Evolutionary conservation across 2,113 vertebrate species (phyloP), one percentile per base, ranked within the genome.

Genomic region (Vidua macroura): DNA sequence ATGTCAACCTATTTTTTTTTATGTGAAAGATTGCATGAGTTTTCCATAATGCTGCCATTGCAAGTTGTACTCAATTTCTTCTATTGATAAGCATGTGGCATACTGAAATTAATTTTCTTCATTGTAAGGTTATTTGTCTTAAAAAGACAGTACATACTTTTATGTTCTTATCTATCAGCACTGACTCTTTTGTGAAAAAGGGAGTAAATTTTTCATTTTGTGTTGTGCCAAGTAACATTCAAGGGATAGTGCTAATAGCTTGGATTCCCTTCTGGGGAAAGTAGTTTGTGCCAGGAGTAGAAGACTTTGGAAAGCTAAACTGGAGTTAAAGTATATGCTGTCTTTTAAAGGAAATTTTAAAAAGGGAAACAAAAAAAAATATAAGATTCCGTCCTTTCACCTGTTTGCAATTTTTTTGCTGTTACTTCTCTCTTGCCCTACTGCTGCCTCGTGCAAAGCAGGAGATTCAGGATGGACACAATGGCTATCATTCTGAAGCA

Each of bases 401-500:
- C 92, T 98, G 90, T 98, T 98, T 98, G 98, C 98, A 98, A 97
- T 96, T 97, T 98, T 97, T 93, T 96, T 97, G 95, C 96, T 95
- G 83, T 97, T 97, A 84, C 97, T 92, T 96, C 96, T 94, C 96
- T 97, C 97, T 98, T 97, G 94, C 97, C 90, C 96, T 93, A 79
- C 82, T 95, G 96, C 98, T 97, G 96, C 97, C 98, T 97, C 97
- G 87, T 97, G 97, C 98, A 97, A 97, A 97, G 96, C 98, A 99
- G 99, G 99, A 99, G 96, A 96, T 97, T 96, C 97, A 97, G 98
- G 99, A 99, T 93, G 98, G 98, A 94, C 98, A 98, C 96, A 98
- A 98, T 97, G 98, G 98, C 97, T 98, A 98, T 98, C 98, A 98
- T 98, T 98, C 98, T 97, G 98, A 98, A 96, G 98, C 97, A 97